These are phyloP conservation scores for Plebejus anna DNA, from an alignment of 2,888 invertebrate species.

Conservation along the genomic window DNA sequence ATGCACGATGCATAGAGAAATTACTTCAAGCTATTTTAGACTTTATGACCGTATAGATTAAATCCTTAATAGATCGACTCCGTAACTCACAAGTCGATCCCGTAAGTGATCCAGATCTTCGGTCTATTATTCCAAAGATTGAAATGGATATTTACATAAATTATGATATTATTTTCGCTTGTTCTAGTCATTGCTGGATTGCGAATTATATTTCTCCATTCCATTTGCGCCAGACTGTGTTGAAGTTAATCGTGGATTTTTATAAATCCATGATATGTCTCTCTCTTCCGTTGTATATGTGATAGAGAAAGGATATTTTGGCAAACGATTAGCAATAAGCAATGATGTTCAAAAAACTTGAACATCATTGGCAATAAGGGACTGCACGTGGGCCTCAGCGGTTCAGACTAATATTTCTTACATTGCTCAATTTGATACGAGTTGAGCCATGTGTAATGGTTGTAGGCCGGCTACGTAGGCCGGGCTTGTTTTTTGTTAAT, in stretches of 20 bases:
- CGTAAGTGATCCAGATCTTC: neutral
- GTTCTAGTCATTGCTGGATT: neutral
- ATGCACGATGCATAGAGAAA: neutral
- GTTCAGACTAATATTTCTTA: neutral
- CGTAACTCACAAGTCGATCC: neutral
- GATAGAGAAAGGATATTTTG: neutral
- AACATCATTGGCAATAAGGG: too few species aligned
- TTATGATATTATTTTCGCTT: constrained; percentile 9
- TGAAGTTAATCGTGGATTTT: neutral
- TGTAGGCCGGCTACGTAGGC: neutral
- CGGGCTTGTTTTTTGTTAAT: neutral
- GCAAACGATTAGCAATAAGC: too few species aligned
- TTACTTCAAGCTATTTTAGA: neutral
- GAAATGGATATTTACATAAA: constrained; percentile 1
- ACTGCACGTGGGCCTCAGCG: too few species aligned
- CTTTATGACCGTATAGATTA: neutral
- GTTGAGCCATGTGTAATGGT: neutral
- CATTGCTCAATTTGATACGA: constrained; percentile 8
- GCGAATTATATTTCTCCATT: neutral
- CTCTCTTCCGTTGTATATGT: neutral
- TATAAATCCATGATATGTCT: neutral
- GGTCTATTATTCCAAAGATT: neutral
- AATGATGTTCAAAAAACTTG: too few species aligned
- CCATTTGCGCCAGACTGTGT: neutral
- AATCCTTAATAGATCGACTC: neutral